Conservation (phyloP, 2,888 invertebrate species). For the Aricia artaxerxes region DNA sequence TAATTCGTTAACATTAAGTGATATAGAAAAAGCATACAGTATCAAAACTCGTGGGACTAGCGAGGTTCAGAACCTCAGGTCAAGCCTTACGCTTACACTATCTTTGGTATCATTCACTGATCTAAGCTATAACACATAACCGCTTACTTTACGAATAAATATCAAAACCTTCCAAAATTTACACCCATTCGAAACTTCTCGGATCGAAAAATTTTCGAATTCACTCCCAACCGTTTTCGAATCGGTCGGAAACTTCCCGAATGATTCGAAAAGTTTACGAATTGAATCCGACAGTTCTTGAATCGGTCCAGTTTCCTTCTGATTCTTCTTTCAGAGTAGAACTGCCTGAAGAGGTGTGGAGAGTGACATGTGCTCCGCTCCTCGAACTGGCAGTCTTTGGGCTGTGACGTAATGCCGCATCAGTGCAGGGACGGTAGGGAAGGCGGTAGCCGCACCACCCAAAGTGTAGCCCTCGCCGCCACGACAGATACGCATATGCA, state of each 20-base stretch:
- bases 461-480: constrained; percentile 91
- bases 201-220: background rate
- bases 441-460: constrained; percentile 96
- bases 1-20: constrained; percentile 24
- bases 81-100: constrained; percentile 54
- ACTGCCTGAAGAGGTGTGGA: constrained; percentile 94
- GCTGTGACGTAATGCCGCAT: constrained; percentile 94
- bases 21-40: constrained; percentile 21
- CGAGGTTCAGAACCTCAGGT: constrained; percentile 38
- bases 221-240: background rate
- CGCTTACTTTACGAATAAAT: constrained; percentile 40
- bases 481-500: constrained; percentile 97
- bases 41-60: constrained; percentile 63
- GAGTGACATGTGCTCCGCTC: constrained; percentile 97
- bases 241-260: background rate
- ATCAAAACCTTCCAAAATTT: constrained; percentile 39
- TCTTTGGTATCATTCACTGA: constrained; percentile 76
- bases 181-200: constrained; percentile 33
- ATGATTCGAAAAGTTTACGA: background rate
- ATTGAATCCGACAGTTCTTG: constrained; percentile 7
- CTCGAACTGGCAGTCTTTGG: constrained; percentile 95
- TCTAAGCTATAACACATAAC: constrained; percentile 55
- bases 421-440: constrained; percentile 95
- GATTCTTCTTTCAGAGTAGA: constrained; percentile 77
- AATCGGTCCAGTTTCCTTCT: background rate